These are phyloP conservation scores for Heterocephalus glaber DNA, from an alignment of 2,113 vertebrate species.

Conservation along the genomic window DNA sequence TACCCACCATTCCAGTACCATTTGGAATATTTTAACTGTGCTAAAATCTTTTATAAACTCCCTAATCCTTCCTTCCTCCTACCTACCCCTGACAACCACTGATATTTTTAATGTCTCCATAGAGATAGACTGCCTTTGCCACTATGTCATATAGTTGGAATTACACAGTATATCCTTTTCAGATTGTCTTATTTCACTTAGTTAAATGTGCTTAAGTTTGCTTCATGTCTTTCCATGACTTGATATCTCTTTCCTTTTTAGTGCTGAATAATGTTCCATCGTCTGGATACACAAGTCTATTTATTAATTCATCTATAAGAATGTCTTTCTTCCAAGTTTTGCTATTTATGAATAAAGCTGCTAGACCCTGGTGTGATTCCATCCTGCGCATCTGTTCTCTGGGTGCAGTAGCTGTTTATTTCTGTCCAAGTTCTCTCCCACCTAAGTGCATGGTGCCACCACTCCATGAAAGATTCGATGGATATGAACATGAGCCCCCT, in stretches of 20 bases:
- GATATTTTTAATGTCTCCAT: not conserved
- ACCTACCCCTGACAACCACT: not conserved
- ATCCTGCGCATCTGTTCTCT: too few species aligned
- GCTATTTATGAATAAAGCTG: not conserved
- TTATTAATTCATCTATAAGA: not conserved
- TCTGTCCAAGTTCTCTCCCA: too few species aligned
- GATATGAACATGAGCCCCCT: too few species aligned
- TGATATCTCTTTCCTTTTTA: not conserved
- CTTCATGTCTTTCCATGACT: not conserved
- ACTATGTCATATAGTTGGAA: not conserved
- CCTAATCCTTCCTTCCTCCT: too few species aligned
- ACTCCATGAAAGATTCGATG: too few species aligned
- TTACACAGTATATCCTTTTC: not conserved
- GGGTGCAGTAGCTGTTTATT: too few species aligned
- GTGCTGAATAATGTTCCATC: not conserved
- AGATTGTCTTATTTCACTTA: not conserved
- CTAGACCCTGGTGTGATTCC: not conserved
- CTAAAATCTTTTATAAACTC: not conserved
- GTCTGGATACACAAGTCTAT: not conserved
- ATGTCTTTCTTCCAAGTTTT: not conserved
- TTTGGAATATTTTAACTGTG: not conserved
- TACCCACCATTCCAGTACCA: not conserved
- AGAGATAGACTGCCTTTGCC: not conserved
- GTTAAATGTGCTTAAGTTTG: not conserved
- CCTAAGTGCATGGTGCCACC: too few species aligned